Conservation (phyloP, 2,888 invertebrate species). For the Hyposoter dolosus region DNA sequence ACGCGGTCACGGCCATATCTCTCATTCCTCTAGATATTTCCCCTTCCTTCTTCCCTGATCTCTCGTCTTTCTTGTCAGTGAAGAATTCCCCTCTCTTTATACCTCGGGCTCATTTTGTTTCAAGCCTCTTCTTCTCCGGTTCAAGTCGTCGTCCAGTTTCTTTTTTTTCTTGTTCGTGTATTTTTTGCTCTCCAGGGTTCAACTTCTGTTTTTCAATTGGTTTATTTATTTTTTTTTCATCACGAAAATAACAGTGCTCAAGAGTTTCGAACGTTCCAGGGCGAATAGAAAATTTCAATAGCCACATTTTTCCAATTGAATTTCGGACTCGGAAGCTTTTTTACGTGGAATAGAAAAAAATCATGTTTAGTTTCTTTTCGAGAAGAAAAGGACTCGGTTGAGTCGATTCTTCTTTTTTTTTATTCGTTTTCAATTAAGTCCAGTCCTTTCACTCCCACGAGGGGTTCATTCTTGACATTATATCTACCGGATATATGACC, state of each 20-base stretch:
- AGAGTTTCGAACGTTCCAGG: not conserved
- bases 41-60: slow-evolving; percentile 61
- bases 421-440: slow-evolving; percentile 66
- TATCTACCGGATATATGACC: slow-evolving; percentile 49
- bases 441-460: slow-evolving; percentile 58
- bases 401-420: slow-evolving; percentile 34
- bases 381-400: slow-evolving; percentile 36
- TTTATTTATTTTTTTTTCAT: slow-evolving; percentile 33
- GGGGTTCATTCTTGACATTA: slow-evolving; percentile 50
- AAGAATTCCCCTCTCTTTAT: slow-evolving; percentile 56
- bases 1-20: slow-evolving; percentile 84
- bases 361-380: slow-evolving; percentile 6
- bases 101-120: slow-evolving; percentile 48
- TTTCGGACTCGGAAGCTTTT: not conserved
- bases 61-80: slow-evolving; percentile 57
- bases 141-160: slow-evolving; percentile 41
- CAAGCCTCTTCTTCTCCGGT: slow-evolving; percentile 36
- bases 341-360: not conserved
- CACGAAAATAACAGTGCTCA: not conserved
- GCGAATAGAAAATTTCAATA: not conserved
- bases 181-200: slow-evolving; percentile 43
- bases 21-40: slow-evolving; percentile 82
- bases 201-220: not conserved
- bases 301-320: not conserved
- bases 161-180: slow-evolving; percentile 35